Percentiles rank a stretch among this genome's conserved stretches.
These are phyloP conservation scores for Corydoras sp. DNA, from an alignment of 2,113 vertebrate genomes.

Conservation along the genomic window DNA sequence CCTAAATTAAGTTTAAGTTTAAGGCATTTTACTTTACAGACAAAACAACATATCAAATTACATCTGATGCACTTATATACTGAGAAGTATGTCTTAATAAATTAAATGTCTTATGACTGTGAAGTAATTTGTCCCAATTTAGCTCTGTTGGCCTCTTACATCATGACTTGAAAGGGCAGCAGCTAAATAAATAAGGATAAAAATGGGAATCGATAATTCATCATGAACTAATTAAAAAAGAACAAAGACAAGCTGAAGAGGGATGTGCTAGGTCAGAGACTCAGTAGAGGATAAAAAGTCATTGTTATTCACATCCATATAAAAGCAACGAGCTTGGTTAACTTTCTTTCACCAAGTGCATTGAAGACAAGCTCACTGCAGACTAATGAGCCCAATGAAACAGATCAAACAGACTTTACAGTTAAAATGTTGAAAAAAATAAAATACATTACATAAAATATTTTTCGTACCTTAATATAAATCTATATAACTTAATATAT, in stretches of 20 bases:
- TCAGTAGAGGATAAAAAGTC: conserved; percentile 22
- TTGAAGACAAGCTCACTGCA: conserved; percentile 6
- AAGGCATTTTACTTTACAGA: too few species aligned
- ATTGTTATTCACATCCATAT: conserved; percentile 30
- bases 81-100: too few species aligned
- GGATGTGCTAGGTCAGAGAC: conserved; percentile 38
- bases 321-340: conserved; percentile 18
- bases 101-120: too few species aligned
- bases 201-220: conserved; percentile 39
- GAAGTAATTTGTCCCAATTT: not conserved
- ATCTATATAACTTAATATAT: too few species aligned
- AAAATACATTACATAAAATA: not conserved
- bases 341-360: conserved; percentile 2
- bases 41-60: too few species aligned
- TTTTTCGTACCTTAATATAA: too few species aligned
- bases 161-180: conserved; percentile 19
- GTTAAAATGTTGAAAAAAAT: conserved; percentile 8
- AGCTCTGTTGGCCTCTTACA: not conserved
- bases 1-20: too few species aligned
- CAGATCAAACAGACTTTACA: not conserved
- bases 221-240: conserved; percentile 41
- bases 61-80: too few species aligned
- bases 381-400: conserved; percentile 31
- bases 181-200: conserved; percentile 33
- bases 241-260: conserved; percentile 22